Percentiles rank a stretch among this genome's conserved stretches.
Conservation (phyloP, 2,797 vertebrate species). For the Sebastes elongatus region DNA sequence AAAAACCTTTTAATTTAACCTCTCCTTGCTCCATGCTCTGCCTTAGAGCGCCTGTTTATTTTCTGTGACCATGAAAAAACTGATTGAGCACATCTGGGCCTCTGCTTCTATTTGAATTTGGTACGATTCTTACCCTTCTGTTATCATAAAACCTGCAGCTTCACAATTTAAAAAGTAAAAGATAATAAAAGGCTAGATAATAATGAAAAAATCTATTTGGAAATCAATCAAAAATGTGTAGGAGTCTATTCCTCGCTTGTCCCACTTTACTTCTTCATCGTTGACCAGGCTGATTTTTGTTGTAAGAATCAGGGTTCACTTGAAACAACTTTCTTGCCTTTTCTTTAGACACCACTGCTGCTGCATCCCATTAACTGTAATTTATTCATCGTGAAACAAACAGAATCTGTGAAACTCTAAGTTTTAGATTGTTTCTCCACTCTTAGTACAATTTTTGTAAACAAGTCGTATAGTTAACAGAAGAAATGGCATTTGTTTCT, state of each 20-base stretch:
- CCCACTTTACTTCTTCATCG: not conserved
- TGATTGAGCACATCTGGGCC: not conserved
- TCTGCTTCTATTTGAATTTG: not conserved
- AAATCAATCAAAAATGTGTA: too few relatives aligned
- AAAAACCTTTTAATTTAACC: not conserved
- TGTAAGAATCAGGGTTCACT: not conserved
- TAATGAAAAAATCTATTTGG: too few relatives aligned
- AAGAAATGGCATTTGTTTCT: not conserved
- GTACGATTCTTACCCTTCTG: not conserved
- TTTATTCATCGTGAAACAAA: not conserved
- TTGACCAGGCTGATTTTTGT: not conserved
- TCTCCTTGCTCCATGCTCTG: not conserved
- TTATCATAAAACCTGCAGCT: not conserved
- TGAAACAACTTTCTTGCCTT: not conserved
- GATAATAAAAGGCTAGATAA: too few relatives aligned
- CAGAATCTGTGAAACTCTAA: not conserved
- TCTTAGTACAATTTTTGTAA: not conserved
- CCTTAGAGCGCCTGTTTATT: not conserved
- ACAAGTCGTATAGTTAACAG: not conserved
- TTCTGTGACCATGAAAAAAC: not conserved
- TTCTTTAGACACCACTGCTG: not conserved
- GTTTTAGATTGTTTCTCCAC: not conserved
- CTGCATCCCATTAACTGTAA: not conserved
- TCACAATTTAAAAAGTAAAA: not conserved
- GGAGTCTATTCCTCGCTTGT: too few relatives aligned